Base-by-base conservation (phyloP, 2,113 vertebrate genomes). In the Alethe castanea region DNA sequence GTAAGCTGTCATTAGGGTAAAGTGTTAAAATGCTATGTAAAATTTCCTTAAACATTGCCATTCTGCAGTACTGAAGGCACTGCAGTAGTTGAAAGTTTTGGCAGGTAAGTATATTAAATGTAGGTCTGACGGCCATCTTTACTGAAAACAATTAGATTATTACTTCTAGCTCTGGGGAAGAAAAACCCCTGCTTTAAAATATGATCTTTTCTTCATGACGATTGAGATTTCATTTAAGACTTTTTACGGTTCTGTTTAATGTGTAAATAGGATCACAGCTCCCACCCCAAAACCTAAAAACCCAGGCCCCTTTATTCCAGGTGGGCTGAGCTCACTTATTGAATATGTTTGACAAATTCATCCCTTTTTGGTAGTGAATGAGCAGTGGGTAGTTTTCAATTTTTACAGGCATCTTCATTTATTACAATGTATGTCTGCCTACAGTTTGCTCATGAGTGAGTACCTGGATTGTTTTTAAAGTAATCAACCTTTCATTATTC, bases 1-100 rank as follows among this genome's bases (percentile, higher is more conserved):
- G 17, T 44, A 89, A n/a, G 25, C n/a, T 56, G 73, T 71, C 7
- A 86, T 86, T 81, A 83, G 7, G 12, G 20, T 25, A 36, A 81
- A 71, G 20, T 87, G 56, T 60, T 87, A 79, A 92, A 80, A 56
- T 54, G n/a, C 36, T 81, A 11, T 64, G 53, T 71, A 92, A 91
- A 89, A 87, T 67, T 67, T 65, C 86, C 65, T 40, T 53, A 38
- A 16, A 78, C 36, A 47, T 6, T 15, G 38, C 0, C 0, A 44
- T n/a, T 82, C 42, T 83, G 35, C 17, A 62, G 35, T 48, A 14
- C 12, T 18, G 50, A 28, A 44, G 7, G 24, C 35, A 22, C 33
- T 71, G 44, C 23, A 70, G 22, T 8, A 29, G 31, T 9, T 33
- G 16, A 65, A 85, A 42, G 7, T 66, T 90, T 80, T 64, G 38